Conservation (phyloP, 2,797 vertebrate species). For the Sebastes nivosus region DNA sequence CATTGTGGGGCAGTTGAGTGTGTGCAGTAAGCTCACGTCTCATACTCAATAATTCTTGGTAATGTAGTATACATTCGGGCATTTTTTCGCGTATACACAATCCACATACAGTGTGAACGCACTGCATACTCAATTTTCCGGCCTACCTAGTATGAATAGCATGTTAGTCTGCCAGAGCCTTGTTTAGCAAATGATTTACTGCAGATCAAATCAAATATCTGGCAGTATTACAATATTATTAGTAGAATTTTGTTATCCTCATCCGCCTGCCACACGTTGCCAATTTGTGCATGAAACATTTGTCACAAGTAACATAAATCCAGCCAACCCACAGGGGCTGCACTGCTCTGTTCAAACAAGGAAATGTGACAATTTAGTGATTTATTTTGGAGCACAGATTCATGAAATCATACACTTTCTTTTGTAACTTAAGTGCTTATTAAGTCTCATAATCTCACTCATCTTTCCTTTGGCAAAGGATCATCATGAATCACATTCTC, state of each 20-base stretch:
- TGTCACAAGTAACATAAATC: background rate
- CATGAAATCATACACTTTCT: background rate
- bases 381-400: background rate
- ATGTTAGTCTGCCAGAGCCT: background rate
- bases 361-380: slow-evolving; percentile 10
- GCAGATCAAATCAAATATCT: background rate
- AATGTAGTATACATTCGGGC: too few relatives aligned
- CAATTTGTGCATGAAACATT: slow-evolving; percentile 8
- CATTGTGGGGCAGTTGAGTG: too few relatives aligned
- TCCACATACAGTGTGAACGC: background rate
- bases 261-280: background rate
- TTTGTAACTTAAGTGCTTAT: background rate
- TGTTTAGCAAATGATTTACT: background rate
- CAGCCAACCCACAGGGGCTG: background rate
- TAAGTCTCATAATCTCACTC: background rate
- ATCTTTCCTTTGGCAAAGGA: background rate
- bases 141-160: background rate
- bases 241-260: background rate
- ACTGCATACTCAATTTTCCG: background rate
- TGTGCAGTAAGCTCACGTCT: too few relatives aligned
- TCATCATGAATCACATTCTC: background rate
- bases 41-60: too few relatives aligned
- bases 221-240: background rate
- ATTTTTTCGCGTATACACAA: too few relatives aligned
- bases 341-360: background rate